A percentile compares a stretch with the other conserved stretches of the same genome.
Evolutionary conservation across 2,888 invertebrate genomes (phyloP).

Genomic region (Amphipyra tragopoginis): DNA sequence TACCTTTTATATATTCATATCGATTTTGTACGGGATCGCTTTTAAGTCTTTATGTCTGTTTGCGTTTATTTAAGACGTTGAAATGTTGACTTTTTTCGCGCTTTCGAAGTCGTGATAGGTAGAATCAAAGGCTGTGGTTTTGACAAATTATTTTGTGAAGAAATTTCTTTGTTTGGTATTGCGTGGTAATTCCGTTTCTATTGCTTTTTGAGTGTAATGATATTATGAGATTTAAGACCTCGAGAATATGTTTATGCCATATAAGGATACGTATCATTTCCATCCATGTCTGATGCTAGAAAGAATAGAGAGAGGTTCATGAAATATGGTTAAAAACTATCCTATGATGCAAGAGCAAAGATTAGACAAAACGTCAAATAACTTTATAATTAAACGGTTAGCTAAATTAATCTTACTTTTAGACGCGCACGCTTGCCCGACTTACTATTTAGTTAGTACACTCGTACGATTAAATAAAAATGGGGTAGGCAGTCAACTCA

Average conservation of each 20-base stretch:
- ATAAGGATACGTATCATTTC: not conserved
- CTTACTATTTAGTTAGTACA: too few relatives aligned
- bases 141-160: conserved; percentile 29
- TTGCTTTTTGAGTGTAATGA: conserved; percentile 1
- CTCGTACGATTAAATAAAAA: too few relatives aligned
- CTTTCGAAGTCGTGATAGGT: conserved; percentile 25
- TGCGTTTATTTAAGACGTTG: conserved; percentile 48
- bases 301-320: too few relatives aligned
- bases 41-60: conserved; percentile 57
- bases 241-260: not conserved
- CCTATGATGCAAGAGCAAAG: not conserved
- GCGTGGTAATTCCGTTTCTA: conserved; percentile 2
- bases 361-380: too few relatives aligned
- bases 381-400: too few relatives aligned
- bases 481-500: too few relatives aligned
- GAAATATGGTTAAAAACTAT: not conserved
- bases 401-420: too few relatives aligned
- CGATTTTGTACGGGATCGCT: conserved; percentile 53
- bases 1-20: conserved; percentile 63
- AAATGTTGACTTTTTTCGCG: conserved; percentile 49
- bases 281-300: too few relatives aligned
- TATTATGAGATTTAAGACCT: not conserved
- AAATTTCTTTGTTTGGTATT: conserved; percentile 23
- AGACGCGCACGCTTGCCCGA: too few relatives aligned
- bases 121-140: conserved; percentile 29